Conservation (phyloP, 2,113 vertebrate genomes). For the Nyctereutes procyonoides region DNA sequence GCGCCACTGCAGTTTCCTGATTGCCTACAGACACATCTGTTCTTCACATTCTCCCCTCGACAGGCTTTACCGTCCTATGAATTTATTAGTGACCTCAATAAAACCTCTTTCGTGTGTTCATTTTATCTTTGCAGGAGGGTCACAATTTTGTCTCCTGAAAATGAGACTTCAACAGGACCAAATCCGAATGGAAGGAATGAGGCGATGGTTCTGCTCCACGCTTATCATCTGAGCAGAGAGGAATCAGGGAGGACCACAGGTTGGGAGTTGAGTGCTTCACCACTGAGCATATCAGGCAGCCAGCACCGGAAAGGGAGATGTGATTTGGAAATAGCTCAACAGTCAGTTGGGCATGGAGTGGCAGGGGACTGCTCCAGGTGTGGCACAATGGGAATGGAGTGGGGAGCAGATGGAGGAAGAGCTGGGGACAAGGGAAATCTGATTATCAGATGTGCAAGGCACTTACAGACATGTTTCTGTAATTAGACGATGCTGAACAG, state of each 20-base stretch:
- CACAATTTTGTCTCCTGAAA: not conserved
- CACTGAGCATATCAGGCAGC: not conserved
- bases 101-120: not conserved
- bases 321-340: conserved; percentile 46
- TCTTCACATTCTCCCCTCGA: not conserved
- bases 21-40: fast-evolving
- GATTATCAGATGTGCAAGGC: conserved; percentile 57
- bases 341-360: not conserved
- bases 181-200: not conserved
- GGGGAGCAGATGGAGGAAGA: not conserved
- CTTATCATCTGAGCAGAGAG: not conserved
- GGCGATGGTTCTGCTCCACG: not conserved
- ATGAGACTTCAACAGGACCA: not conserved
- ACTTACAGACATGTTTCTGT: conserved; percentile 49
- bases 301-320: conserved; percentile 52
- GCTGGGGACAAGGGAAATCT: not conserved
- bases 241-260: not conserved
- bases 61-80: not conserved
- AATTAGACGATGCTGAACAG: not conserved
- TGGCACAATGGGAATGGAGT: not conserved
- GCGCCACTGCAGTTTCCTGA: not conserved
- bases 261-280: conserved; percentile 48
- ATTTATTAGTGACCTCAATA: not conserved
- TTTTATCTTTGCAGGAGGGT: not conserved
- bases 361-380: conserved; percentile 17